A percentile compares a stretch with the other conserved stretches of the same genome.
Evolutionary conservation across 2,888 invertebrate species (phyloP).

Genomic region (Lampropteryx suffumata): DNA sequence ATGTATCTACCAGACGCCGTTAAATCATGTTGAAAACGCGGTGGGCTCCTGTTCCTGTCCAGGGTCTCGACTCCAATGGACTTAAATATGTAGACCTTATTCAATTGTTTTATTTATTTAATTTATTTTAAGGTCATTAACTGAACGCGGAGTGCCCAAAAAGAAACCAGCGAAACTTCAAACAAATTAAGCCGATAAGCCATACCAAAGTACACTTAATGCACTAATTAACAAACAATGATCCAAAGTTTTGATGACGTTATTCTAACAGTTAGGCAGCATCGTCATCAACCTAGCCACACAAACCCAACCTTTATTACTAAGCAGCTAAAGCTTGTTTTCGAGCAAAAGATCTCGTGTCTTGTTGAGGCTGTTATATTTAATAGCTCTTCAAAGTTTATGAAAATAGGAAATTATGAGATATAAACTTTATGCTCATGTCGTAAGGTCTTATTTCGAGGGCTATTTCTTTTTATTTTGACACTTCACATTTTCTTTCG

Average conservation of each 20-base stretch:
- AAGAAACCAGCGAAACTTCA: not conserved
- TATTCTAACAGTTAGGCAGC: slow-evolving; percentile 14
- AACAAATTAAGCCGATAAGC: slow-evolving; percentile 9
- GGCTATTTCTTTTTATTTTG: slow-evolving; percentile 23
- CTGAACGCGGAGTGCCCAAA: not conserved
- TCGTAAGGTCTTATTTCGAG: slow-evolving; percentile 38
- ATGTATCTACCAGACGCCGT: no score
- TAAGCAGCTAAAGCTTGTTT: slow-evolving; percentile 1
- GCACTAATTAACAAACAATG: slow-evolving; percentile 28
- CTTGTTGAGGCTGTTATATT: slow-evolving; percentile 38
- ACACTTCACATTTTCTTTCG: slow-evolving; percentile 9
- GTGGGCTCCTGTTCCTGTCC: no score
- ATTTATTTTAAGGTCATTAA: no score
- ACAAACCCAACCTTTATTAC: slow-evolving; percentile 2
- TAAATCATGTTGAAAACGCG: no score
- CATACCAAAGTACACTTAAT: slow-evolving; percentile 17
- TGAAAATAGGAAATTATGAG: slow-evolving; percentile 37
- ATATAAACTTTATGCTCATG: slow-evolving; percentile 37
- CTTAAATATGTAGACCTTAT: no score
- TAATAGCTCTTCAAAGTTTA: slow-evolving; percentile 42
- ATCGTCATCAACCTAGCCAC: not conserved
- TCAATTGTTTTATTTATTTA: no score
- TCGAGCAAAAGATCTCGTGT: slow-evolving; percentile 15
- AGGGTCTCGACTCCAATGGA: no score
- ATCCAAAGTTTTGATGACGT: slow-evolving; percentile 26